These are phyloP conservation scores for Tillus elongatus DNA, from an alignment of 2,888 invertebrate genomes.

Conservation along the genomic window DNA sequence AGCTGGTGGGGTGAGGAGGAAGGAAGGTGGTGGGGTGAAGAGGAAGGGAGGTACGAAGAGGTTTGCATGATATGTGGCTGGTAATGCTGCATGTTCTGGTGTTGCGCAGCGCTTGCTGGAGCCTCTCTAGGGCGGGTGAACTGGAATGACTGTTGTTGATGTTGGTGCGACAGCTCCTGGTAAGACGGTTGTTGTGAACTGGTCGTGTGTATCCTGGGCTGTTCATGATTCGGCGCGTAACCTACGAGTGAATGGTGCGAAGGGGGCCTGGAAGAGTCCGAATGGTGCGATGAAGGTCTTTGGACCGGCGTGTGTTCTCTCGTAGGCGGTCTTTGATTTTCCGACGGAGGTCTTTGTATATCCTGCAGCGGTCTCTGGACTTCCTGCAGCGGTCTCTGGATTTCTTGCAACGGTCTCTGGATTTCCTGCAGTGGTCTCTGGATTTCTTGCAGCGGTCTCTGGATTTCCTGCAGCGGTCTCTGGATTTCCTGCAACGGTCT, in stretches of 20 bases:
- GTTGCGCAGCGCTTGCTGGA: constrained; percentile 14
- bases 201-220: constrained; percentile 25
- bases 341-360: no score
- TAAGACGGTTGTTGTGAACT: constrained; percentile 16
- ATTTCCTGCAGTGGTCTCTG: constrained; percentile 12
- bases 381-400: constrained; percentile 10
- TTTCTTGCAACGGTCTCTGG: background rate
- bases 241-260: constrained; percentile 38
- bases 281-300: constrained; percentile 29
- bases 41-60: constrained; percentile 18
- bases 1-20: constrained; percentile 20
- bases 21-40: constrained; percentile 17
- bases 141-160: constrained; percentile 21
- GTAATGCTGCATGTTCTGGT: constrained; percentile 21
- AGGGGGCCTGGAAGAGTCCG: constrained; percentile 33
- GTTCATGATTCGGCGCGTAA: constrained; percentile 43
- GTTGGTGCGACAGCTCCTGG: constrained; percentile 21
- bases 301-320: constrained; percentile 25
- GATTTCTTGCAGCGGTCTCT: constrained; percentile 18
- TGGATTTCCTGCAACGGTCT: background rate
- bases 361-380: no score
- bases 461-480: constrained; percentile 25
- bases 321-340: constrained; percentile 15
- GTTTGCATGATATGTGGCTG: constrained; percentile 21
- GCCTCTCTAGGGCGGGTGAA: constrained; percentile 18